Percentiles rank a stretch among this genome's conserved stretches.
These are phyloP conservation scores for Corbicula japonica DNA, from an alignment of 2,888 invertebrate genomes.

Conservation along the genomic window DNA sequence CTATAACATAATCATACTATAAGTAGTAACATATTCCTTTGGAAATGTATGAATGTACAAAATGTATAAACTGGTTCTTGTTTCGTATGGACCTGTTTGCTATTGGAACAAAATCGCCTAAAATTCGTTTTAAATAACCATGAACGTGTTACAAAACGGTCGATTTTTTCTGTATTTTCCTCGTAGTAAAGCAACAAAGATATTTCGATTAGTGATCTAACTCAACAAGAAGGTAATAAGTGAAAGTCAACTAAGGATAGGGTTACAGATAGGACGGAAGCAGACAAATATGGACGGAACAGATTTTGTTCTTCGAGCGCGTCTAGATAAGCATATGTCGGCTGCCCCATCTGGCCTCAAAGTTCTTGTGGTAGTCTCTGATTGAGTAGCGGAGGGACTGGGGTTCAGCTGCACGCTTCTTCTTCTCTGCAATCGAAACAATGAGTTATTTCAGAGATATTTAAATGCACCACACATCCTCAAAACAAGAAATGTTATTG, in stretches of 20 bases:
- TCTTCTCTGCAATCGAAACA: slow-evolving; percentile 24
- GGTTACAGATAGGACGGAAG: neutral
- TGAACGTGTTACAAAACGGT: too few relatives aligned
- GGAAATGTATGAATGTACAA: too few relatives aligned
- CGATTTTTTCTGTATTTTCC: neutral
- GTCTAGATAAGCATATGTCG: slow-evolving; percentile 18
- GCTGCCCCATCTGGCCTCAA: slow-evolving; percentile 31
- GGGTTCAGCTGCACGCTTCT: slow-evolving; percentile 35
- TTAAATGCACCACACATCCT: neutral
- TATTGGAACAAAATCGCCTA: too few relatives aligned
- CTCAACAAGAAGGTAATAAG: neutral
- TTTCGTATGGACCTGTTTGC: too few relatives aligned
- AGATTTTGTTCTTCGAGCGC: neutral
- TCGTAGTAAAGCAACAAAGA: neutral
- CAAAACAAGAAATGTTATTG: neutral
- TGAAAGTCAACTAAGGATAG: neutral
- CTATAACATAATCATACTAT: too few relatives aligned
- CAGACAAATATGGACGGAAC: neutral
- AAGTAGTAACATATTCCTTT: too few relatives aligned
- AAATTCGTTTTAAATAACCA: too few relatives aligned
- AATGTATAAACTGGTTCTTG: too few relatives aligned
- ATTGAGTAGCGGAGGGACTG: slow-evolving; percentile 20
- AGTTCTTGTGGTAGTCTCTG: slow-evolving; percentile 37
- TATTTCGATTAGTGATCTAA: neutral
- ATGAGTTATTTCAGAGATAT: neutral